Evolutionary conservation across 2,797 vertebrate genomes (phyloP).

Genomic region (Characodon lateralis): DNA sequence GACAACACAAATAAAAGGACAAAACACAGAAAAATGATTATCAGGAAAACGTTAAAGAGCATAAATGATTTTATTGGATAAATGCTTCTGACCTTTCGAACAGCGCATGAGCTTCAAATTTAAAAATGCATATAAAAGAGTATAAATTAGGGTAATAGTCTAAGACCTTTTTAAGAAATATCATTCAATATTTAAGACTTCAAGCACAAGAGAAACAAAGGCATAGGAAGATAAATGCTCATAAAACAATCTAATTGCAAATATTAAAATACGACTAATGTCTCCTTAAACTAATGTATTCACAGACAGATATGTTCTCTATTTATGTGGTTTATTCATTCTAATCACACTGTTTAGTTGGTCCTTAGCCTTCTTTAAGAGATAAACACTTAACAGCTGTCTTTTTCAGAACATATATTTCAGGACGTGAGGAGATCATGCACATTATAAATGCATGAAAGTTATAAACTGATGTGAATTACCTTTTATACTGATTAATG

Average conservation of each 20-base stretch:
- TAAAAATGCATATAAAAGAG: background rate
- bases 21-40: slow-evolving; percentile 8
- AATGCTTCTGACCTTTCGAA: background rate
- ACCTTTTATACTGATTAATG: background rate
- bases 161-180: no score
- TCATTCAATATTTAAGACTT: background rate
- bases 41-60: background rate
- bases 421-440: background rate
- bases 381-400: background rate
- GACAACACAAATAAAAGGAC: slow-evolving; percentile 30
- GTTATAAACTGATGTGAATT: background rate
- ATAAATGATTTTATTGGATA: background rate
- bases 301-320: background rate
- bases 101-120: background rate
- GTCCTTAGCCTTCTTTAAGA: background rate
- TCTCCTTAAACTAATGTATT: background rate
- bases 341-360: background rate
- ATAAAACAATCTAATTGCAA: background rate
- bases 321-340: background rate
- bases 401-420: background rate
- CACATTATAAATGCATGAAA: background rate
- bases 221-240: background rate
- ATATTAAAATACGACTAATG: background rate
- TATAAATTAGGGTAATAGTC: background rate
- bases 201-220: background rate